Percentiles rank a stretch among this genome's conserved stretches.
Conservation (phyloP, 2,888 invertebrate genomes). For the Yponomeuta evonymella region DNA sequence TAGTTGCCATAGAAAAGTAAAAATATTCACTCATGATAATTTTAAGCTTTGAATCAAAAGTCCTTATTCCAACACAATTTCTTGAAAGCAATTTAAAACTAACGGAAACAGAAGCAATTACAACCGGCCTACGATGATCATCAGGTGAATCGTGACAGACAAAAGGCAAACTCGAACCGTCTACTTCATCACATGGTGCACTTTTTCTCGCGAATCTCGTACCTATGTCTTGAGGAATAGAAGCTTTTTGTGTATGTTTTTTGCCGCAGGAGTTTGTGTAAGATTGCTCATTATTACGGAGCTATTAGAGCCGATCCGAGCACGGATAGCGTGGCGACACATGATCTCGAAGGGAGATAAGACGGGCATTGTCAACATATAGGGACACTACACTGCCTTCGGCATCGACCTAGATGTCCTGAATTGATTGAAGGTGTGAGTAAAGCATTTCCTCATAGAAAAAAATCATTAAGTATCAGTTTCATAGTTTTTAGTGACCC, state of each 20-base stretch:
- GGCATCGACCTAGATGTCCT: not conserved
- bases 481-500: no score
- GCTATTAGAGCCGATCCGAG: constrained; percentile 19
- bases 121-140: constrained; percentile 10
- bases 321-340: constrained; percentile 19
- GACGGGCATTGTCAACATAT: constrained; percentile 19
- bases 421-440: not conserved
- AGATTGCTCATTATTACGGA: constrained; percentile 21
- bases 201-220: not conserved
- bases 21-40: not conserved
- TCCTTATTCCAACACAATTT: not conserved
- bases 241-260: not conserved
- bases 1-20: no score
- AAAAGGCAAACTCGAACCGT: constrained; percentile 12
- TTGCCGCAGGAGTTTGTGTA: constrained; percentile 11
- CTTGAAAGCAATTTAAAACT: constrained; percentile 12
- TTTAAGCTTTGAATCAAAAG: not conserved
- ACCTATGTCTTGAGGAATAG: not conserved
- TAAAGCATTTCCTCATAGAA: no score
- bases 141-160: constrained; percentile 20
- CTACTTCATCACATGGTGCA: not conserved
- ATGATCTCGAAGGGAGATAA: constrained; percentile 19
- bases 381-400: constrained; percentile 6
- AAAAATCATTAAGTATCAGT: no score
- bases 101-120: constrained; percentile 17